Conservation (phyloP, 2,797 vertebrate genomes). For the Triplophysa bombifrons region DNA sequence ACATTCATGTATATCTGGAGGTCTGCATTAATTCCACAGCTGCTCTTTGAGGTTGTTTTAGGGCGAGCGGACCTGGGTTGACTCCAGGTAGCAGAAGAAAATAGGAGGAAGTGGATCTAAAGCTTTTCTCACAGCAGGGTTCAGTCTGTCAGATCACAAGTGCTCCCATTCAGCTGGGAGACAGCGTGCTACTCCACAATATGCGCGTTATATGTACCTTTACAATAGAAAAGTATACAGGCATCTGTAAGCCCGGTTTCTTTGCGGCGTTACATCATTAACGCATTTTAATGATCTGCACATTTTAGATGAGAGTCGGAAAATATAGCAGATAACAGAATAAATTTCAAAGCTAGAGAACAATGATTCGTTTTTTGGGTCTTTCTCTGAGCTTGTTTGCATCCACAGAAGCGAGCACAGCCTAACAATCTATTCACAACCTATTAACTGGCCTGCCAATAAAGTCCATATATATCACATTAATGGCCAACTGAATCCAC, state of each 20-base stretch:
- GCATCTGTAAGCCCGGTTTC: not conserved
- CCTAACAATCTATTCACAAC: constrained; percentile 4
- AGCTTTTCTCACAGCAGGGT: not conserved
- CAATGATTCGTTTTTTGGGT: too few relatives aligned
- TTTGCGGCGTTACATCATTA: not conserved
- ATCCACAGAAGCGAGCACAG: not conserved
- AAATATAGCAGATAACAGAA: too few relatives aligned
- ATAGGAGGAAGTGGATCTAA: not conserved
- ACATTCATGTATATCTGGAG: not conserved
- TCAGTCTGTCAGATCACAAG: too few relatives aligned
- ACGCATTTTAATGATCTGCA: not conserved
- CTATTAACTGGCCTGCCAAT: constrained; percentile 40
- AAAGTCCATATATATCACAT: constrained; percentile 48
- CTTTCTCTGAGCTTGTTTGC: not conserved
- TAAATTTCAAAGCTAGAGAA: too few relatives aligned
- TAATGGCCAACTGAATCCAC: constrained; percentile 1
- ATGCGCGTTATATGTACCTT: too few relatives aligned
- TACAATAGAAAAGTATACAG: not conserved
- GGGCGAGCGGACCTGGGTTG: too few relatives aligned
- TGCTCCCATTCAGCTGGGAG: not conserved
- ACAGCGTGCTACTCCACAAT: not conserved
- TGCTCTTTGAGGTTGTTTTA: not conserved
- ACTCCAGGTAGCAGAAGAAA: not conserved
- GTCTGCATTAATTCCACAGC: not conserved
- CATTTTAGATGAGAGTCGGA: not conserved